Base-by-base conservation (phyloP, 2,113 vertebrate species). In the Podilymbus podiceps region DNA sequence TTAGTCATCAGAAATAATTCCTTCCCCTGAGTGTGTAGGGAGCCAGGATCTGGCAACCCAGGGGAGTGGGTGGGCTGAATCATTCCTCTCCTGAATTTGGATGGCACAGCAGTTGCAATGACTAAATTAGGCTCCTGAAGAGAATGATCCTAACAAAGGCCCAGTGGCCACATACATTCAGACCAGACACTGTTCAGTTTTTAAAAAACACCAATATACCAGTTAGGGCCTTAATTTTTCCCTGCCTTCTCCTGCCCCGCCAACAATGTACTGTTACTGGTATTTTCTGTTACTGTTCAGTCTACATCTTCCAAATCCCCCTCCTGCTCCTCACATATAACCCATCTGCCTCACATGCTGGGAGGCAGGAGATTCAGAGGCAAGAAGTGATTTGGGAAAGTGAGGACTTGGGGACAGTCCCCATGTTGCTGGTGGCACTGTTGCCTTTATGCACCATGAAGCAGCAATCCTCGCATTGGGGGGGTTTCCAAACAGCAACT, bases 1-100 rank as follows among this genome's bases (percentile, higher is more conserved):
- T 88, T 83, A 97, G 85, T 89, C 25, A 92, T 90, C 78, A 90
- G 82, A 92, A 96, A 50, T 73, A 82, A 93, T 82, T 91, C 53
- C 27, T 91, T 93, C n/a, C 49, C 60, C 74, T 72, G 94, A 56
- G 24, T 72, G 40, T 28, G 16, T 8, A 79, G 67, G 49, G 66
- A 96, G 53, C 33, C 56, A 93, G 82, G 58, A 90, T 88, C 71
- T 91, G 67, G 53, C 49, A 93, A 71, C 77, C 82, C 53, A 49
- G 69, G 46, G 62, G 62, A 82, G 74, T 90, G 85, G 82, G 78
- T 90, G 75, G 84, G 58, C 62, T 85, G 91, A 95, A 92, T 91
- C 16, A 91, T 82, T 91, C 60, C 17, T 94, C 24, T 85, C 19
- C 58, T 66, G 46, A 96, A 93, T 93, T 93, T 91, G 74, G 84